Base-by-base conservation (phyloP, 2,113 vertebrate species). In the Colistium nudipinnis region DNA sequence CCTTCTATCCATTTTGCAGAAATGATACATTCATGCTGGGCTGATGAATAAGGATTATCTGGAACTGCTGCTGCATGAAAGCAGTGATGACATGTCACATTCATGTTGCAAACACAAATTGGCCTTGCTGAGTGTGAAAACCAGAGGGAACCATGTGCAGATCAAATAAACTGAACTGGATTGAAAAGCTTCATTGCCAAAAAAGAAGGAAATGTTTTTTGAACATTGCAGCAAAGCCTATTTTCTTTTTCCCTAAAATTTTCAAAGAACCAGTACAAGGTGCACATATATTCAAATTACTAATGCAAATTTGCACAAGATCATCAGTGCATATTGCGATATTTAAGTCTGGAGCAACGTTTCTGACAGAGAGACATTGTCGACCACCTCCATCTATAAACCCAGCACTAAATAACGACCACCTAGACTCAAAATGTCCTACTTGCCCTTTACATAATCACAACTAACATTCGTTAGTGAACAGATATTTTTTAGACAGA, bases 1-100 rank as follows among this genome's bases (percentile, higher is more conserved):
- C 64, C 77, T 19, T 48, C 6, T 41, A 30, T 68, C 44, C 48
- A 62, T 73, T 62, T 84, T 43, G 30, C 49, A 30, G 17, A 67
- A 60, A 43, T 62, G 39, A 41, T 19, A 54, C 19, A 28, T 68
- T 79, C 33, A 38, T 49, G 25, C 56, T 25, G 56, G 35, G 24
- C 22, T 16, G 36, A 71, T 66, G n/a, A 56, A 59, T 16, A 57
- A 62, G 39, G 49, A 51, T 56, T 19, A 43, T 63, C 24, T 38
- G 25, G 45, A 81, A 66, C 80, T 31, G 13, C 36, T 39, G 17
- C 27, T 41, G 25, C 30, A 57, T 24, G 62, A 0, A 9, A 57
- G n/a, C 47, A 28, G 19, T 28, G 47, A 55, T 35, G 47, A 68
- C 7, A 52, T 59, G 27, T 44, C 17, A 25, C 19, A 22, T 53